Evolutionary conservation across 2,888 invertebrate species (phyloP).

Genomic region (Trilocha varians): DNA sequence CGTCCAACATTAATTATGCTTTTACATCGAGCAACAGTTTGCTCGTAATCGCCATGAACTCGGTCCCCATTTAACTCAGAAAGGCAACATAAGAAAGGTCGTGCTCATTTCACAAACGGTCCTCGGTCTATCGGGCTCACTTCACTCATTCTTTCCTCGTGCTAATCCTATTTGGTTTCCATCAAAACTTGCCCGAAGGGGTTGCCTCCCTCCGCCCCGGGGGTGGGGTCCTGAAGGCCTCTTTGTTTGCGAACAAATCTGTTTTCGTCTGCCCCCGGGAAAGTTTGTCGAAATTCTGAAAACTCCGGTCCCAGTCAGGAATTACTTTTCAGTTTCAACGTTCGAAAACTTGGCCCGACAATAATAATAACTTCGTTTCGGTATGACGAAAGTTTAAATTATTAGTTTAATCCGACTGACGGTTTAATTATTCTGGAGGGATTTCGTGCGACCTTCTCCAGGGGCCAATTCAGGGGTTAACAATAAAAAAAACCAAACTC

Average conservation of each 20-base stretch:
- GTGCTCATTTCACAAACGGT: conserved; percentile 33
- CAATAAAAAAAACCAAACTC: too few species aligned
- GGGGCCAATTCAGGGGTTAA: too few species aligned
- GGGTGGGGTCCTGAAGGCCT: conserved; percentile 19
- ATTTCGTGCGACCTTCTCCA: conserved; percentile 7
- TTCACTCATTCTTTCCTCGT: conserved; percentile 59
- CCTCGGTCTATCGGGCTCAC: conserved; percentile 40
- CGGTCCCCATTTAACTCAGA: background rate
- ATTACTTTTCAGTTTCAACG: conserved; percentile 65
- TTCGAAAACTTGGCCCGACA: conserved; percentile 52
- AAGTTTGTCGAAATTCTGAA: conserved; percentile 54
- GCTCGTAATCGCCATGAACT: too few species aligned
- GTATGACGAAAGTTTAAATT: conserved; percentile 69
- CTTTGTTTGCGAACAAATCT: conserved; percentile 66
- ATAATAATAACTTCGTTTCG: conserved; percentile 66
- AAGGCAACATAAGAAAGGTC: conserved; percentile 7
- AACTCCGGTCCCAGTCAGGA: conserved; percentile 39
- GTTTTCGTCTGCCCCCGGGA: conserved; percentile 59
- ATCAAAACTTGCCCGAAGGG: conserved; percentile 65
- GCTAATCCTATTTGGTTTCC: conserved; percentile 69
- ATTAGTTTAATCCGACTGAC: conserved; percentile 66
- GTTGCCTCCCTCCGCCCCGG: conserved; percentile 27
- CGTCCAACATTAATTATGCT: too few species aligned
- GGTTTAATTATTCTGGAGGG: conserved; percentile 52
- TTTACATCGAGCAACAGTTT: too few species aligned